Evolutionary conservation across 2,888 invertebrate species (phyloP), one percentile per base, ranked within the genome.

Genomic region (Limulus polyphemus): DNA sequence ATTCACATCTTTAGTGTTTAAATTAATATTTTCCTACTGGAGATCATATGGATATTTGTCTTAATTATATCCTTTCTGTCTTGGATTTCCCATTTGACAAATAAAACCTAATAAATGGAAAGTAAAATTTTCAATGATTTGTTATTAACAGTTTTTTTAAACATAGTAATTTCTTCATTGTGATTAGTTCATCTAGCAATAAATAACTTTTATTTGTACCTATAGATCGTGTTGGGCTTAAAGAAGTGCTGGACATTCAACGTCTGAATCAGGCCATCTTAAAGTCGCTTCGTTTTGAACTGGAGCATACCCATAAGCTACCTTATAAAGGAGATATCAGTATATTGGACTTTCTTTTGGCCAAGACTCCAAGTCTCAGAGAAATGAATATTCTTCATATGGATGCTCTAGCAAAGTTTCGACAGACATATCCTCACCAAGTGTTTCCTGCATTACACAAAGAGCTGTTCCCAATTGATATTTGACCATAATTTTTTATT

Each of bases 391-490:
- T 87, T 76, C 83, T 93, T 79, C 95, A 97, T 78, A 86, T 94
- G 84, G 92, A 92, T 78, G 89, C 94, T 69, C 82, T 97, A 73
- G 87, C 90, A 74, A 92, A 91, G 78, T 90, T 95, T 82, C 92
- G 92, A 79, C 84, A 87, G 72, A 86, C 88, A 63, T 87, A 90
- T 74, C 91, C 94, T 58, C 90, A 90, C 77, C 84, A 93, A 77
- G 90, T 92, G 75, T 97, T 97, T 81, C 95, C 95, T 70, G 93
- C 94, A 71, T 84, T 97, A 71, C 94, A 97, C 83, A 95, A 95
- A 82, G 97, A 97, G 81, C 84, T 97, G 71, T 97, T 97, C 82
- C 93, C 93, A 77, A 85, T 90, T 78, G 92, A 92, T 81, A 64
- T 68, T 50, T 66, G 65, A 67, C 7, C 32, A 32, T 32, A 32